Evolutionary conservation across 2,113 vertebrate species (phyloP).

Genomic region (Oreochromis tanganicae): DNA sequence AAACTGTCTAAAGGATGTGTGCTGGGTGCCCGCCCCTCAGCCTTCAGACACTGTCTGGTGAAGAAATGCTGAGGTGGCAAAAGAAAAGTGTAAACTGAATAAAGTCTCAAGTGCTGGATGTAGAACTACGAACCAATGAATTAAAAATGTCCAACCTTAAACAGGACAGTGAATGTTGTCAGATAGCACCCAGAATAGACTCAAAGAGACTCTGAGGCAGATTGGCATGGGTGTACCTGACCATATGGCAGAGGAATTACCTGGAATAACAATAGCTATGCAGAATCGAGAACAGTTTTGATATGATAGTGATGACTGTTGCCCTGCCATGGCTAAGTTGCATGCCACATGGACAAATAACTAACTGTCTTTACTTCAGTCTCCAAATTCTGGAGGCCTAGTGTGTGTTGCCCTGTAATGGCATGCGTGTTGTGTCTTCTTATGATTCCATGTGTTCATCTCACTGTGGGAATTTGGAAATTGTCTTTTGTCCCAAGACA

Average conservation of each 20-base stretch:
- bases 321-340: constrained; percentile 17
- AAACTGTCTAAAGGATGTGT: constrained; percentile 86
- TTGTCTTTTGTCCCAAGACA: constrained; percentile 12
- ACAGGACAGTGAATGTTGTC: constrained; percentile 32
- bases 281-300: not conserved
- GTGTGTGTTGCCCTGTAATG: constrained; percentile 38
- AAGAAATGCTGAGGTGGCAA: constrained; percentile 84
- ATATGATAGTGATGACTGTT: not conserved
- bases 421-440: constrained; percentile 21
- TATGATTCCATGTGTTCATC: constrained; percentile 22
- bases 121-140: constrained; percentile 8
- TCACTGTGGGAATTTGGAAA: constrained; percentile 18
- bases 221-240: not conserved
- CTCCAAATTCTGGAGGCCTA: constrained; percentile 5
- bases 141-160: not conserved
- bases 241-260: constrained; percentile 4
- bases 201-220: constrained; percentile 3
- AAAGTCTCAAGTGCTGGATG: constrained; percentile 14
- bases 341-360: constrained; percentile 41
- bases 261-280: constrained; percentile 17
- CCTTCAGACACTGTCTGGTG: constrained; percentile 90
- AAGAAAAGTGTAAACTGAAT: not conserved
- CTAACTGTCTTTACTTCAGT: constrained; percentile 7
- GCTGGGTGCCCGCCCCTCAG: constrained; percentile 83
- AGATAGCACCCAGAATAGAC: not conserved